Conservation (phyloP, 37 sponge, comb jelly and placozoan species). For the Cliona cf. orientalis region DNA sequence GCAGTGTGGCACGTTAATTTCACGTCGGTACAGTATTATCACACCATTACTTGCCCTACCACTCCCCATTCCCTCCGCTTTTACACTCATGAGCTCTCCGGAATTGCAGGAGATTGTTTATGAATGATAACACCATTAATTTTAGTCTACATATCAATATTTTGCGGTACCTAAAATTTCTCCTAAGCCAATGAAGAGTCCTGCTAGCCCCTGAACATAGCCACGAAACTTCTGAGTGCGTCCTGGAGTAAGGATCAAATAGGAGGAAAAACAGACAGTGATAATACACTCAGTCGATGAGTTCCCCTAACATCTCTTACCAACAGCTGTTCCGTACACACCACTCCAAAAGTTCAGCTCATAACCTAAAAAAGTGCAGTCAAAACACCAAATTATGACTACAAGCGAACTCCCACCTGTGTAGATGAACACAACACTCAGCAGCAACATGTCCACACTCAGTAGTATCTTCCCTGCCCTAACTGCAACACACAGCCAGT, state of each 20-base stretch:
- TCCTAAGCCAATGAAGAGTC: slow-evolving; percentile 88
- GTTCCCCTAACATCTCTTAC: slow-evolving; percentile 29
- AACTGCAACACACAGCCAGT: slow-evolving; percentile 22
- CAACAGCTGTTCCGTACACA: slow-evolving; percentile 85
- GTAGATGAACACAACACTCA: slow-evolving; percentile 75
- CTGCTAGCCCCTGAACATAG: slow-evolving; percentile 70
- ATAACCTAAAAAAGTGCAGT: slow-evolving; percentile 58
- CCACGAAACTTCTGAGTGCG: slow-evolving; percentile 18
- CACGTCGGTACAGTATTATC: too few relatives aligned
- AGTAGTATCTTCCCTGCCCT: slow-evolving; percentile 65
- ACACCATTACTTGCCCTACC: too few relatives aligned
- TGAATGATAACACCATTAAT: too few relatives aligned
- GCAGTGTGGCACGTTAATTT: too few relatives aligned
- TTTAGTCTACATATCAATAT: neutral
- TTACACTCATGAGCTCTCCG: too few relatives aligned
- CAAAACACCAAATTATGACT: neutral
- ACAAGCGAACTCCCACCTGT: slow-evolving; percentile 63
- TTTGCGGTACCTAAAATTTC: slow-evolving; percentile 82
- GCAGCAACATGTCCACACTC: slow-evolving; percentile 75
- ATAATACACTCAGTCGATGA: neutral
- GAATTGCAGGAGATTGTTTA: too few relatives aligned
- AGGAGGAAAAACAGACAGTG: neutral
- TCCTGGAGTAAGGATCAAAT: slow-evolving; percentile 21
- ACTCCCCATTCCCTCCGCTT: too few relatives aligned
- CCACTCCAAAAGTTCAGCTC: slow-evolving; percentile 93